Conservation (phyloP, 2,113 vertebrate genomes). For the Limnothrissa miodon region DNA sequence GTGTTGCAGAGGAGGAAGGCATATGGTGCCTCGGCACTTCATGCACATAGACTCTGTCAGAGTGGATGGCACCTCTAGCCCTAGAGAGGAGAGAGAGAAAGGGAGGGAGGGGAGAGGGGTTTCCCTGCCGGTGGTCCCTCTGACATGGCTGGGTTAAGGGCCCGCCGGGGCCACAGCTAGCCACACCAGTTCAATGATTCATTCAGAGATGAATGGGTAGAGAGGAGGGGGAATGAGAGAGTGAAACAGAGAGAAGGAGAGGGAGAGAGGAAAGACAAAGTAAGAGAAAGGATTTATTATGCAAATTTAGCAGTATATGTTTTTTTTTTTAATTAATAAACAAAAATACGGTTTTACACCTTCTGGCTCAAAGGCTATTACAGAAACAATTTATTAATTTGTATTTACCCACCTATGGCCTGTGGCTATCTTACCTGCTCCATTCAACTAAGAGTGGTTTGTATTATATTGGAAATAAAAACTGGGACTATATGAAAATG, state of each 20-base stretch:
- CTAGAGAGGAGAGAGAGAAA: slow-evolving; percentile 2
- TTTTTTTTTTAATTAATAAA: slow-evolving; percentile 12
- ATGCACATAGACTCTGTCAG: slow-evolving; percentile 25
- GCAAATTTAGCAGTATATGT: slow-evolving; percentile 29
- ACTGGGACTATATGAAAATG: slow-evolving; percentile 9
- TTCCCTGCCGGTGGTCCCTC: neutral
- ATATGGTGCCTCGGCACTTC: slow-evolving; percentile 29
- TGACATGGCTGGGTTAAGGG: slow-evolving; percentile 11
- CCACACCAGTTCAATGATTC: slow-evolving; percentile 6
- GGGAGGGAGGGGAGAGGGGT: neutral
- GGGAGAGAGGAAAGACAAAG: neutral
- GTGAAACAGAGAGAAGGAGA: neutral
- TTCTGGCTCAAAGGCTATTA: slow-evolving; percentile 4
- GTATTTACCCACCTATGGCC: neutral
- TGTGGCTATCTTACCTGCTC: slow-evolving; percentile 12
- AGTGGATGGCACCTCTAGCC: slow-evolving; percentile 6
- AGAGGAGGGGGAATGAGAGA: neutral
- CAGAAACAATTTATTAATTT: neutral
- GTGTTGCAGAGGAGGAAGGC: slow-evolving; percentile 33
- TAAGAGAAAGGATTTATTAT: neutral
- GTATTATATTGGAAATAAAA: neutral
- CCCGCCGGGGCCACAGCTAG: slow-evolving; percentile 10
- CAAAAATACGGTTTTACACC: neutral
- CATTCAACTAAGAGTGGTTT: neutral
- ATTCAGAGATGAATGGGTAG: neutral